Conservation (phyloP, 2,113 vertebrate genomes). For the Poicephalus gulielmi region DNA sequence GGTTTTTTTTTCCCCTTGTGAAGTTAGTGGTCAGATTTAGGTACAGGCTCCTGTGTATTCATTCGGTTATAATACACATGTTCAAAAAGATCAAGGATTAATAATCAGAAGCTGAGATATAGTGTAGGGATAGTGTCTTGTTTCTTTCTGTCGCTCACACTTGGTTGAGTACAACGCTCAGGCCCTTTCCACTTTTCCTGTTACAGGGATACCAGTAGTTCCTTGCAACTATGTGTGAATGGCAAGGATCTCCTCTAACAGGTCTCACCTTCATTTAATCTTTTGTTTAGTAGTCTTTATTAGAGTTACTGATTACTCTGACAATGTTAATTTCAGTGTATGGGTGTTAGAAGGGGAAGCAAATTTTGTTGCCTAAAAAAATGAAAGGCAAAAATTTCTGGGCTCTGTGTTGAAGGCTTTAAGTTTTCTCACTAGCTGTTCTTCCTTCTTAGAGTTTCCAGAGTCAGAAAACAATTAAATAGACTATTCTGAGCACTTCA, state of each 20-base stretch:
- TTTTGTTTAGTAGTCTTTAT: background rate
- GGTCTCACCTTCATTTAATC: background rate
- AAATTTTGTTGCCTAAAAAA: background rate
- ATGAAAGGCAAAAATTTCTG: background rate
- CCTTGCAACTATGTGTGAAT: background rate
- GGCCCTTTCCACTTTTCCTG: background rate
- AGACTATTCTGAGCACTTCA: background rate
- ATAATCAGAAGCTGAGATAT: background rate
- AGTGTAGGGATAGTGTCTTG: background rate
- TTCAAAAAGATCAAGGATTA: background rate
- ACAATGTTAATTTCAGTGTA: background rate
- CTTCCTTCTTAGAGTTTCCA: background rate
- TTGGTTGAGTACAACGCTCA: background rate
- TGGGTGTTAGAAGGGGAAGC: background rate
- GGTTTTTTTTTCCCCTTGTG: rapidly evolving
- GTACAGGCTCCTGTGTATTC: background rate
- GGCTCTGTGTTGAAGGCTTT: background rate
- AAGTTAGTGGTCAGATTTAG: background rate
- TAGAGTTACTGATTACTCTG: background rate
- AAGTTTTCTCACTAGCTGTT: background rate
- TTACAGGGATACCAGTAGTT: background rate
- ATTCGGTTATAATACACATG: rapidly evolving
- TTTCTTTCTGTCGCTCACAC: background rate
- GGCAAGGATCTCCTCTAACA: background rate
- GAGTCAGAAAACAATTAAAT: background rate